Evolutionary conservation across 2,888 invertebrate species (phyloP), one percentile per base, ranked within the genome.

Genomic region (Oscheius sp.): DNA sequence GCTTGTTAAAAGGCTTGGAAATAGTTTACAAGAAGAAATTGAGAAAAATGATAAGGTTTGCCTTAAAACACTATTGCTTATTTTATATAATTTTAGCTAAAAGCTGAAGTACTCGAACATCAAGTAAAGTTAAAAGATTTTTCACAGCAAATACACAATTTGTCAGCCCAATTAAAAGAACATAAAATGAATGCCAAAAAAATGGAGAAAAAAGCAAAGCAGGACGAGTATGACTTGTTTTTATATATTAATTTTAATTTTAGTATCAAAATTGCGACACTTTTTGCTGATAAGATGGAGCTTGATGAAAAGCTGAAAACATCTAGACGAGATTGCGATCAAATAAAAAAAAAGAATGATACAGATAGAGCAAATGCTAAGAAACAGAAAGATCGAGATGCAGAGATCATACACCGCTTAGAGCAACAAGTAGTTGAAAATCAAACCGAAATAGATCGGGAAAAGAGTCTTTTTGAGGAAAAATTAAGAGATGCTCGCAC

Each of bases 311-410:
- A 76, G 29, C 25, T 70, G 17, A 75, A 79, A 55, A 25, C 53
- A 8, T n/a, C 70, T 27, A 65, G 65, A 33, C 76, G 72, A 46
- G 78, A 80, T 27, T 37, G 76, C 29, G 78, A 79, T 31, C 53
- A 66, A 23, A 42, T 77, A 48, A 78, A 77, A 68, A 80, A 80
- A 72, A 77, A 78, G 72, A 55, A 68, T 1, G 64, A 67, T 1
- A 78, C 78, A 23, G 80, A 80, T 53, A 64, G 74, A 29, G 37
- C 58, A 2, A 74, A 73, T 69, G 45, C 65, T 3, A 77, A 73
- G 33, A 76, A 74, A 50, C 78, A 80, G 37, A 70, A 75, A 52
- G 68, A 68, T 8, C 31, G 50, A 8, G 68, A 68, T 33, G 12
- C 15, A 23, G 68, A 68, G 31, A 20, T 17, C 3, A 58, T 50